These are phyloP conservation scores for Drosophila lacteicornis DNA, from an alignment of 1,140 invertebrate genomes.

Conservation along the genomic window DNA sequence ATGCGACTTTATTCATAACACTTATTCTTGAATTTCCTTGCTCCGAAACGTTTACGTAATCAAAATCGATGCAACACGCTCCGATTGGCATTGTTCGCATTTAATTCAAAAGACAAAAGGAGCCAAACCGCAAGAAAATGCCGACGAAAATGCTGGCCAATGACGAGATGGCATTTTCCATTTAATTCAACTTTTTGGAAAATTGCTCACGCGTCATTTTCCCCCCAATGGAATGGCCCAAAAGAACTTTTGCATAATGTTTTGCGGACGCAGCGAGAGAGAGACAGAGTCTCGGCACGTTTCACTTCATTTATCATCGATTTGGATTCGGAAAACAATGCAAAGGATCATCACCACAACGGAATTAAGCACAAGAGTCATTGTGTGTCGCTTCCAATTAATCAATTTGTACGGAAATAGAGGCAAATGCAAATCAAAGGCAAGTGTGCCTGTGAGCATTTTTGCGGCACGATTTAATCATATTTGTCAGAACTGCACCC, in stretches of 20 bases:
- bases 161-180: constrained; percentile 51
- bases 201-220: constrained; percentile 75
- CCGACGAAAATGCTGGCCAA: constrained; percentile 16
- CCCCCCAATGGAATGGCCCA: constrained; percentile 36
- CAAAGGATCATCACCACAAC: neutral
- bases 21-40: neutral
- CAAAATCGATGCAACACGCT: constrained; percentile 35
- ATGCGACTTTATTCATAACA: neutral
- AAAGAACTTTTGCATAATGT: constrained; percentile 56
- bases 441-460: constrained; percentile 18
- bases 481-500: constrained; percentile 47
- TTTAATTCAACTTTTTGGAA: constrained; percentile 66
- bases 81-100: constrained; percentile 51
- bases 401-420: constrained; percentile 48
- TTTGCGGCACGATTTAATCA: constrained; percentile 45
- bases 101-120: constrained; percentile 58
- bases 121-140: constrained; percentile 32
- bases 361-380: constrained; percentile 19
- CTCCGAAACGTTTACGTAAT: constrained; percentile 15
- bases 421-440: constrained; percentile 34
- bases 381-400: constrained; percentile 52
- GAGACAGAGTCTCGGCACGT: constrained; percentile 20
- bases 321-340: constrained; percentile 28
- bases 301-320: constrained; percentile 66
- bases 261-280: constrained; percentile 12